Evolutionary conservation across 2,888 invertebrate species (phyloP).

Genomic region (Gasteruption jaculator): DNA sequence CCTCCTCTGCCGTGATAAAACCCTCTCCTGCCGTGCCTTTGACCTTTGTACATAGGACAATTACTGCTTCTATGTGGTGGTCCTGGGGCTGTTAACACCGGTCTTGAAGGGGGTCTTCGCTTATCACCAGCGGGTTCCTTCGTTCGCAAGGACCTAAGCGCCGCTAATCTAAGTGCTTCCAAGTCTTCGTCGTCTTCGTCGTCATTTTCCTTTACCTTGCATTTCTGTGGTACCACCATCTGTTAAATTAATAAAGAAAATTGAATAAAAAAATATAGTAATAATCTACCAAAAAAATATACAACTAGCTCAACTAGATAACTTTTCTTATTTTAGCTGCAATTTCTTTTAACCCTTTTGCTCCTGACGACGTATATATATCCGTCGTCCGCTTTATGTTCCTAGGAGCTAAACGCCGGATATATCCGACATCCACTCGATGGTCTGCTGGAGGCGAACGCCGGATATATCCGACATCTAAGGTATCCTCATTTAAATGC

Average conservation of each 20-base stretch:
- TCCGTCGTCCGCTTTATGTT: too few relatives aligned
- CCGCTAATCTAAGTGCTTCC: conserved; percentile 54
- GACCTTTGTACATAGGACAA: conserved; percentile 28
- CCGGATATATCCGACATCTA: too few relatives aligned
- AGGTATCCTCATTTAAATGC: too few relatives aligned
- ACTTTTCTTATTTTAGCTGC: too few relatives aligned
- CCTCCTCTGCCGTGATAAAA: conserved; percentile 27
- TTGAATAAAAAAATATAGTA: background rate
- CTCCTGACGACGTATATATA: too few relatives aligned
- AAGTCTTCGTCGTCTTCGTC: conserved; percentile 57
- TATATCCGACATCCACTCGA: too few relatives aligned
- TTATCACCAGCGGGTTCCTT: conserved; percentile 28
- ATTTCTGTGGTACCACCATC: conserved; percentile 32
- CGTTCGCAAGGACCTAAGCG: conserved; percentile 50
- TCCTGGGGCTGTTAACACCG: too few relatives aligned
- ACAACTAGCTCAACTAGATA: background rate
- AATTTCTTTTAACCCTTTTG: too few relatives aligned
- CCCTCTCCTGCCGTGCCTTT: conserved; percentile 26
- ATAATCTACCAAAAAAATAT: background rate
- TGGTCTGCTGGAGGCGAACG: too few relatives aligned
- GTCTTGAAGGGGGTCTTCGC: conserved; percentile 15
- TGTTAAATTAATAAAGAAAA: conserved; percentile 10
- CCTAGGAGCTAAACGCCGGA: too few relatives aligned
- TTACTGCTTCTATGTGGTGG: too few relatives aligned
- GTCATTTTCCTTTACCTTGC: conserved; percentile 32